These are phyloP conservation scores for Casuarius casuarius DNA, from an alignment of 2,113 vertebrate genomes.

Conservation along the genomic window DNA sequence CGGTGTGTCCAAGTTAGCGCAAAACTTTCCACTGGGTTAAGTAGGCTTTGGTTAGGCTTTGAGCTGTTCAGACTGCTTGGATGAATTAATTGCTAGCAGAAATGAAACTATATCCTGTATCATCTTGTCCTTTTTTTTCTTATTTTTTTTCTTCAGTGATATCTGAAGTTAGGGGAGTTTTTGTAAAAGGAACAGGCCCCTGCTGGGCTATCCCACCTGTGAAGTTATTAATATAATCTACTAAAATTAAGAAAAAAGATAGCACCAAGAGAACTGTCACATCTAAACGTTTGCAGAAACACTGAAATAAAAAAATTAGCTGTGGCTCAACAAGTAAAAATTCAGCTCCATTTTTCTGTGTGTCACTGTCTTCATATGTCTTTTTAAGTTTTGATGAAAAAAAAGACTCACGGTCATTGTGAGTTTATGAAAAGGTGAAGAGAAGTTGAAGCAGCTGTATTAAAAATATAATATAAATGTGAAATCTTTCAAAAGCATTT, in stretches of 20 bases:
- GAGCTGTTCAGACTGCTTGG: not conserved
- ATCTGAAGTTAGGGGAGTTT: not conserved
- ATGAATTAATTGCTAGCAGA: not conserved
- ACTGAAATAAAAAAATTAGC: not conserved
- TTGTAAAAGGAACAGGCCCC: not conserved
- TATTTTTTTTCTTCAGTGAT: not conserved
- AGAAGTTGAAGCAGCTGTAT: not conserved
- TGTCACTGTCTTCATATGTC: not conserved
- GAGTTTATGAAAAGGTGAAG: not conserved
- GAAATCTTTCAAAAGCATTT: not conserved
- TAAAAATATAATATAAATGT: not conserved
- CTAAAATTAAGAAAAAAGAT: not conserved
- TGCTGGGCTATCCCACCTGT: not conserved
- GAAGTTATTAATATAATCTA: not conserved
- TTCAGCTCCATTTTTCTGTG: not conserved
- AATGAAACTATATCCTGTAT: not conserved
- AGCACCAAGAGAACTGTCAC: not conserved
- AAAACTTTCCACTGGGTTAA: not conserved
- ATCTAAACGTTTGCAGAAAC: not conserved
- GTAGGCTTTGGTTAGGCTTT: not conserved
- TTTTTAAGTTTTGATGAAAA: not conserved
- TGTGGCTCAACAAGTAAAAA: not conserved
- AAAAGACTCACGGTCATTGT: not conserved
- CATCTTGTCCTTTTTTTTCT: not conserved
- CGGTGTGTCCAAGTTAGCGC: not conserved